A percentile compares a stretch with the other conserved stretches of the same genome.
phyloP scores from a whole-genome alignment of 2,797 vertebrate genomes.

The Anabacerthia variegaticeps region DNA sequence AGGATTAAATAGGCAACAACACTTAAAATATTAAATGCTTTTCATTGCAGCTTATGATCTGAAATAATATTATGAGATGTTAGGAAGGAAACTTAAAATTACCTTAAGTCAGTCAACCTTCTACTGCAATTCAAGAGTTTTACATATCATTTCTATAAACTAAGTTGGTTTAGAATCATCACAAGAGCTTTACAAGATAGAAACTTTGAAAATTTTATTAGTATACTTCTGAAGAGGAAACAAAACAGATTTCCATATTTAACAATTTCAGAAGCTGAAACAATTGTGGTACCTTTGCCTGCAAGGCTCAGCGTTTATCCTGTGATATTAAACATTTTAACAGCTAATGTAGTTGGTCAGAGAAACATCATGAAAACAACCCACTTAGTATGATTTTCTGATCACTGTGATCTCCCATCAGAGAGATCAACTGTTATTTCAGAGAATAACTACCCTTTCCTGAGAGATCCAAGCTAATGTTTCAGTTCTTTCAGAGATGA shows the following conservation, averaged over 20 bases:
- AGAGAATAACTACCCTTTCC: background rate
- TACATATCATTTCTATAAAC: background rate
- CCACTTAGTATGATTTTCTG: background rate
- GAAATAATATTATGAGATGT: background rate
- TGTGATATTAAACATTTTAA: background rate
- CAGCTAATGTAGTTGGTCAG: background rate
- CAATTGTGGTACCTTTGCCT: background rate
- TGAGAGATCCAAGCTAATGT: background rate
- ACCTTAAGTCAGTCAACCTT: background rate
- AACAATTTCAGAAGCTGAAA: background rate
- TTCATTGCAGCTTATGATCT: background rate
- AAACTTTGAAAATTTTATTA: background rate
- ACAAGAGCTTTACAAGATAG: background rate
- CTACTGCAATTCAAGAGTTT: background rate
- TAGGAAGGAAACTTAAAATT: background rate
- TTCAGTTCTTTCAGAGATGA: background rate
- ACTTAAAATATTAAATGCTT: slow-evolving; percentile 1
- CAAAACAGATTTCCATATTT: background rate
- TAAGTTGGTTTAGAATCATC: background rate
- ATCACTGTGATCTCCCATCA: background rate
- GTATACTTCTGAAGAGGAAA: background rate
- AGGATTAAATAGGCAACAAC: background rate
- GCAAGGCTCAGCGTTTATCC: background rate
- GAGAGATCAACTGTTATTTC: background rate
- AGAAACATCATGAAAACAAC: background rate